Percentiles rank a stretch among this genome's conserved stretches.
Conservation (phyloP, 2,113 vertebrate species). For the Heterotilapia buettikoferi region DNA sequence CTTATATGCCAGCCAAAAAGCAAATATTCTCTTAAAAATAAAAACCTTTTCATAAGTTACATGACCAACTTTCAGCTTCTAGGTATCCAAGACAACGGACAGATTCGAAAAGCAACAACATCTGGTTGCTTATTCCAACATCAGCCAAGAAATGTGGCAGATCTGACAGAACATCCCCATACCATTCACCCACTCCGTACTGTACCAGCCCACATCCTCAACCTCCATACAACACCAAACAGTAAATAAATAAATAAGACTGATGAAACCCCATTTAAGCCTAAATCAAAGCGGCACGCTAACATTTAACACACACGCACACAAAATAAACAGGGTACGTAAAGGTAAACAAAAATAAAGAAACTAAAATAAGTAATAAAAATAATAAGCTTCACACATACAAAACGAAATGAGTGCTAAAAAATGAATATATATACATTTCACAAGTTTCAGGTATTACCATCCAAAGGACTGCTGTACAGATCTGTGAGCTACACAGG, state of each 20-base stretch:
- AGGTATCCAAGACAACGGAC: neutral
- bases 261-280: neutral
- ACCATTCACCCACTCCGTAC: neutral
- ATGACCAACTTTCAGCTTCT: neutral
- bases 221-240: neutral
- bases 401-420: neutral
- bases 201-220: neutral
- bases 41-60: neutral
- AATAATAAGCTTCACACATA: neutral
- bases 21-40: neutral
- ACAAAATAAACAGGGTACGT: neutral
- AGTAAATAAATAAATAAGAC: neutral
- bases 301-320: neutral
- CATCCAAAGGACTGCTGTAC: neutral
- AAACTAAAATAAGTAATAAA: neutral
- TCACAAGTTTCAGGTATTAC: neutral
- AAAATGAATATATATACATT: neutral
- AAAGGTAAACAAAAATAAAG: neutral
- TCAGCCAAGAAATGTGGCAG: neutral
- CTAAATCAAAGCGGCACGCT: neutral
- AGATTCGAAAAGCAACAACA: neutral
- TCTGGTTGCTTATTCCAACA: neutral
- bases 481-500: neutral
- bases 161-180: neutral
- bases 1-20: neutral